Percentiles rank a stretch among this genome's conserved stretches.
These are phyloP conservation scores for Dermochelys coriacea DNA, from an alignment of 2,797 vertebrate genomes.

Conservation along the genomic window DNA sequence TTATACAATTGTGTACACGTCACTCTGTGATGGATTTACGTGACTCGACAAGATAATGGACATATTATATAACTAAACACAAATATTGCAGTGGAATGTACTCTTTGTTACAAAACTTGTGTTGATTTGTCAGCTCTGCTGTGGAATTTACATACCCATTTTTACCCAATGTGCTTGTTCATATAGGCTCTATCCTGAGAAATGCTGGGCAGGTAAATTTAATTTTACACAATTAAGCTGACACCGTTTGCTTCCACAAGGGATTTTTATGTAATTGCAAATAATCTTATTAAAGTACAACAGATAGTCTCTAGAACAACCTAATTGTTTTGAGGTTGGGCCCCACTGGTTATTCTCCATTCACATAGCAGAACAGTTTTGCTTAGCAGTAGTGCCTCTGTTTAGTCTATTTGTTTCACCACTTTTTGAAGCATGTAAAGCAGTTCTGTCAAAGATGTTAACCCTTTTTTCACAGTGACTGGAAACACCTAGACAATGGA, in stretches of 20 bases:
- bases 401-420: not conserved
- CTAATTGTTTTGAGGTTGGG: slow-evolving; percentile 24
- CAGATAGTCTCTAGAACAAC: slow-evolving; percentile 17
- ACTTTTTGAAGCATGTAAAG: not conserved
- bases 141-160: not conserved
- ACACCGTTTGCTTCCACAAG: not conserved
- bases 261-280: slow-evolving; percentile 19
- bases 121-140: not conserved
- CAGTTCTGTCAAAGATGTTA: slow-evolving; percentile 7
- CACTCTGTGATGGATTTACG: not conserved
- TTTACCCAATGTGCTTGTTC: not conserved
- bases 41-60: not conserved
- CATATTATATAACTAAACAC: fast-evolving
- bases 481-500: not conserved
- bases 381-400: not conserved
- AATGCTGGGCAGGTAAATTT: not conserved
- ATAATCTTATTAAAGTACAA: slow-evolving; percentile 29
- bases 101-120: not conserved
- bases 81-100: not conserved
- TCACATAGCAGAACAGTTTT: not conserved
- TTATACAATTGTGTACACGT: not conserved
- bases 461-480: not conserved
- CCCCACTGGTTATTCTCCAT: not conserved
- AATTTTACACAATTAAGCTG: slow-evolving; percentile 19
- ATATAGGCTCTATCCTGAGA: slow-evolving; percentile 29